These are phyloP conservation scores for Reinhardtius hippoglossoides DNA, from an alignment of 2,113 vertebrate genomes.

Conservation along the genomic window DNA sequence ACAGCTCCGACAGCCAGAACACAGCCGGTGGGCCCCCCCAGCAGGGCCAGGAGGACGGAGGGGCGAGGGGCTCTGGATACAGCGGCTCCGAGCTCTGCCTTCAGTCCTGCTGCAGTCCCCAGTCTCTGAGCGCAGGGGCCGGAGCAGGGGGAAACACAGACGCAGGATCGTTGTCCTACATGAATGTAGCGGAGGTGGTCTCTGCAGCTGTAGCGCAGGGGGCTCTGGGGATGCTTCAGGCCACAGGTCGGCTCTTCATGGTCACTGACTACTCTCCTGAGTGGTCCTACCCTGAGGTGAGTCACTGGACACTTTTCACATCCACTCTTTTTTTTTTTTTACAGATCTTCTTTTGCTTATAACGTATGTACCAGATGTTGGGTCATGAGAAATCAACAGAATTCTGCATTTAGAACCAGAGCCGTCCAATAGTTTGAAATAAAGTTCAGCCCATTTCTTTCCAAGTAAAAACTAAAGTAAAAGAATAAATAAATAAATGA, in stretches of 20 bases:
- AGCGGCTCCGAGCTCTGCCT: constrained; percentile 93
- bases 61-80: constrained; percentile 87
- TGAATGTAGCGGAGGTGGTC: constrained; percentile 98
- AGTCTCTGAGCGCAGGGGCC: constrained; percentile 83
- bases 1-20: constrained; percentile 84
- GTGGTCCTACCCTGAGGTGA: constrained; percentile 99
- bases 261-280: constrained; percentile 99
- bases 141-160: constrained; percentile 82
- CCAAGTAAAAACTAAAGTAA: too few species aligned
- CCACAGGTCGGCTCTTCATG: constrained; percentile 96
- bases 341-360: too few species aligned
- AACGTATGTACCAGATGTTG: neutral
- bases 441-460: neutral
- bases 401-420: neutral
- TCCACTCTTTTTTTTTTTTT: too few species aligned
- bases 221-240: constrained; percentile 94
- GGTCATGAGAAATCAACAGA: neutral
- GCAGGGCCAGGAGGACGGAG: constrained; percentile 85
- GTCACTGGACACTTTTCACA: constrained; percentile 36
- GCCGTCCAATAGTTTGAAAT: neutral
- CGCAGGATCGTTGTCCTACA: constrained; percentile 91
- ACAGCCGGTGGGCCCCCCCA: constrained; percentile 67
- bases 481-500: neutral
- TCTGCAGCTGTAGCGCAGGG: constrained; percentile 92
- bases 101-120: constrained; percentile 95